phyloP scores from a whole-genome alignment of 2,797 vertebrate species.

The Neoniphon sammara region DNA sequence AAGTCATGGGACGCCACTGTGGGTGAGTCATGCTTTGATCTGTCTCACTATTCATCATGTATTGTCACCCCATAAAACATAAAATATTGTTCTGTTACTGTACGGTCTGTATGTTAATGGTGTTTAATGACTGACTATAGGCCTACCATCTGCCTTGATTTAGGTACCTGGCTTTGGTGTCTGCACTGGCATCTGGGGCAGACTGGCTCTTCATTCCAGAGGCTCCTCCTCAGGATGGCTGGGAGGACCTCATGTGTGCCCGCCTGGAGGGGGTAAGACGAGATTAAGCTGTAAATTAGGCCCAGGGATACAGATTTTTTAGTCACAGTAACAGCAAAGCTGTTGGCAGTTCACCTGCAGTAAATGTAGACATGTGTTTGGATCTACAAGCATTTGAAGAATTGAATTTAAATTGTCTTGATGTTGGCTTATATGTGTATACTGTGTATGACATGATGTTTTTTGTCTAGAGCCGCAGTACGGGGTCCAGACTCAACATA shows the following conservation, averaged over 20 bases:
- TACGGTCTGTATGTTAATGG: background rate
- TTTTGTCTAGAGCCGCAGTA: slow-evolving; percentile 87
- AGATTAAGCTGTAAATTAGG: background rate
- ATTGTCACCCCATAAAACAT: background rate
- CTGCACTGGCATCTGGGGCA: slow-evolving; percentile 92
- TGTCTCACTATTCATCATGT: background rate
- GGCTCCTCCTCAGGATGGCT: slow-evolving; percentile 90
- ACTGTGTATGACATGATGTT: background rate
- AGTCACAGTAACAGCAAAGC: background rate
- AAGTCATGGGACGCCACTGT: slow-evolving; percentile 97
- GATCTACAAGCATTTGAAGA: background rate
- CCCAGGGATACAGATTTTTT: background rate
- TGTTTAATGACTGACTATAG: background rate
- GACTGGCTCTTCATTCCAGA: slow-evolving; percentile 99
- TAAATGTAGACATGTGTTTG: background rate
- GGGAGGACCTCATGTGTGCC: slow-evolving; percentile 93
- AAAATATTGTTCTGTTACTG: background rate
- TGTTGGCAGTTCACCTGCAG: background rate
- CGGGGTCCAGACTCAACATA: slow-evolving; percentile 93
- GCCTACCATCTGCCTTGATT: background rate
- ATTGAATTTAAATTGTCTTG: background rate
- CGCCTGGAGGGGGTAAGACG: slow-evolving; percentile 88
- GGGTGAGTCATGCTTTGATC: slow-evolving; percentile 85
- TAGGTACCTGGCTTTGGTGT: slow-evolving; percentile 95
- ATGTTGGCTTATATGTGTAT: background rate